Base-by-base conservation (phyloP, 1,140 invertebrate species). In the Pinna nobilis region DNA sequence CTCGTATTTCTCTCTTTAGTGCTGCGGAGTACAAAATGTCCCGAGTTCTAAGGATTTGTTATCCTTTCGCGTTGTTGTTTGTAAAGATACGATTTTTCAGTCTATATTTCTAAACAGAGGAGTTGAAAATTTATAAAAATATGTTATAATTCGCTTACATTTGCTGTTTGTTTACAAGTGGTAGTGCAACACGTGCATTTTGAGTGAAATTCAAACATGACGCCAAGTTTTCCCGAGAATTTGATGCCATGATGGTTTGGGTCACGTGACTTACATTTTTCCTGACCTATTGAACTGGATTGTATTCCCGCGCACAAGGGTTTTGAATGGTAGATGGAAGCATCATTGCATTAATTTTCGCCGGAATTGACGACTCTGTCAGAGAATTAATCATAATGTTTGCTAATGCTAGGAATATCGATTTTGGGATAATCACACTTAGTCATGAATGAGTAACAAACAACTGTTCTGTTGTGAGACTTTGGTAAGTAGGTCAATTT, bases 281-380 rank as follows among this genome's bases (percentile, higher is more conserved):
- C 51, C 57, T 82, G 82, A 86, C 84, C 84, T 80, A 81, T 82
- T 86, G 82, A 86, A 83, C 84, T 81, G 78, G 63, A 50, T 49
- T 63, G n/a, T 72, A 77, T 83, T 85, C 82, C 82, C 83, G 83
- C 82, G 77, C 70, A 66, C 33, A 33, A 15, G 55, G 59, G 39
- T 32, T 63, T 63, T 63, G 59, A 63, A 63, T 44, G 59, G 39
- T 15, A 37, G 59, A 37, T 41, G 39, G 39, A 44, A 39, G 32
- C 39, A 37, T 25, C 59, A 39, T 63, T 20, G 59, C 59, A 30
- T 44, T 23, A 18, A 35, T 5, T 9, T 18, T 35, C 18, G 15
- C n/a, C 4, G 6, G 39, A 23, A 63, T 3, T 7, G 25, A 18
- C 25, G 20, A 41, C 18, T 7, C 20, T 44, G 28, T 53, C 25